A percentile compares a stretch with the other conserved stretches of the same genome.
Evolutionary conservation across 1,140 invertebrate species (phyloP).

Genomic region (Carcinoscorpius rotundicauda): DNA sequence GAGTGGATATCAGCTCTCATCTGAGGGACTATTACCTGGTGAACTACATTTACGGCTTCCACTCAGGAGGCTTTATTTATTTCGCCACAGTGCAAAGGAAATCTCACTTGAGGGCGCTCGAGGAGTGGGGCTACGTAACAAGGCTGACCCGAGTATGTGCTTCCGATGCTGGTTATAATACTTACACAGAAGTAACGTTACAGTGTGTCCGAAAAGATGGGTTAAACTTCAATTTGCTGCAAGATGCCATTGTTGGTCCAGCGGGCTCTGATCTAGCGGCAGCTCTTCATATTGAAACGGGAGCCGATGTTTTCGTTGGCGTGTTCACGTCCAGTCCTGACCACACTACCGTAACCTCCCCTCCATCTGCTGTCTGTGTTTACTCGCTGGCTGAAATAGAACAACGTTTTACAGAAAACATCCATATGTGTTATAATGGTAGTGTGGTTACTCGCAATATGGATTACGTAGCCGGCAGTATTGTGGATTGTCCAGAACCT

Average conservation of each 20-base stretch:
- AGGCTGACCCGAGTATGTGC: constrained; percentile 82
- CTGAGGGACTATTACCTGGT: constrained; percentile 78
- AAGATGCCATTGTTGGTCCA: constrained; percentile 74
- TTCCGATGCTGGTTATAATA: constrained; percentile 80
- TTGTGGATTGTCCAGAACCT: constrained; percentile 70
- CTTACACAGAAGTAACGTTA: constrained; percentile 67
- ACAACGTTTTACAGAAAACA: constrained; percentile 84
- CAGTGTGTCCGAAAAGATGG: constrained; percentile 52
- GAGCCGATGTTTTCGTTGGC: constrained; percentile 53
- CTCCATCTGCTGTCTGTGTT: constrained; percentile 58
- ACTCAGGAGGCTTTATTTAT: constrained; percentile 83
- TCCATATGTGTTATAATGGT: constrained; percentile 91
- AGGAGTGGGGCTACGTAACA: constrained; percentile 82
- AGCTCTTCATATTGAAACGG: constrained; percentile 57
- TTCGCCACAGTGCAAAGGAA: constrained; percentile 88
- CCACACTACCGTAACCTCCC: constrained; percentile 57
- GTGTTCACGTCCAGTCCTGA: constrained; percentile 70
- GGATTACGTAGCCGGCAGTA: constrained; percentile 78
- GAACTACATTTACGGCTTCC: constrained; percentile 89
- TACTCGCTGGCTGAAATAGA: constrained; percentile 66
- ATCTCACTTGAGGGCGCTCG: constrained; percentile 60
- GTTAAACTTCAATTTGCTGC: constrained; percentile 68
- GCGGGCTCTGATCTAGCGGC: constrained; percentile 36
- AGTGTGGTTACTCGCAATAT: constrained; percentile 79
- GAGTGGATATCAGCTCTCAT: constrained; percentile 76